Evolutionary conservation across 2,888 invertebrate species (phyloP).

Genomic region (Metalampra italica): DNA sequence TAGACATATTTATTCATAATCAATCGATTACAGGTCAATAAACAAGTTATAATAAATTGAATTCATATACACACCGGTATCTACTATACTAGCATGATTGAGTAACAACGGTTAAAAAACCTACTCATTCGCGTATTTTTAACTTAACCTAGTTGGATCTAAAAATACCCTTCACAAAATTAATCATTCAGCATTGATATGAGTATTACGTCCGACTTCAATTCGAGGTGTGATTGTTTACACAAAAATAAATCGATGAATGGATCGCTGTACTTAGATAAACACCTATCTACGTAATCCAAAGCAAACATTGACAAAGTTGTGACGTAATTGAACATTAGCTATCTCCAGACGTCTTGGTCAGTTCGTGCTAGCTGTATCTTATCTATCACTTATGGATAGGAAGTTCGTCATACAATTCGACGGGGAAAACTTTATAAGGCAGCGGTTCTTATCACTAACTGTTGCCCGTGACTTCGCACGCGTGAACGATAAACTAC

Average conservation of each 20-base stretch:
- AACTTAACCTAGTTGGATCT: too few species aligned
- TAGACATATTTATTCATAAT: too few species aligned
- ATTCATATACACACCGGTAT: too few species aligned
- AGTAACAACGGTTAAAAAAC: too few species aligned
- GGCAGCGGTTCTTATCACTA: background rate
- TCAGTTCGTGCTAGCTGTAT: background rate
- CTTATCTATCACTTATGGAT: background rate
- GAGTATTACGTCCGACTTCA: background rate
- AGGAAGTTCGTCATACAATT: background rate
- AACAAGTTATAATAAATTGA: too few species aligned
- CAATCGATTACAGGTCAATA: too few species aligned
- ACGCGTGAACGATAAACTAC: too few species aligned
- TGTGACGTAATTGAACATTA: constrained; percentile 5
- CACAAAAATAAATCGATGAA: constrained; percentile 12
- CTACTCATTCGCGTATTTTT: too few species aligned
- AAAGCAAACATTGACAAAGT: constrained; percentile 18
- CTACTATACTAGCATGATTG: too few species aligned
- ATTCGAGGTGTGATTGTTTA: constrained; percentile 20
- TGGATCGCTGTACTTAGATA: constrained; percentile 12
- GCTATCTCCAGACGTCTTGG: background rate
- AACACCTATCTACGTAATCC: constrained; percentile 19
- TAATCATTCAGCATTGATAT: background rate
- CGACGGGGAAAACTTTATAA: background rate
- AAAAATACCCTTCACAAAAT: too few species aligned
- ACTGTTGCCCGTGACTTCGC: background rate